Evolutionary conservation across 2,113 vertebrate genomes (phyloP).

Genomic region (Otocyon megalotis): DNA sequence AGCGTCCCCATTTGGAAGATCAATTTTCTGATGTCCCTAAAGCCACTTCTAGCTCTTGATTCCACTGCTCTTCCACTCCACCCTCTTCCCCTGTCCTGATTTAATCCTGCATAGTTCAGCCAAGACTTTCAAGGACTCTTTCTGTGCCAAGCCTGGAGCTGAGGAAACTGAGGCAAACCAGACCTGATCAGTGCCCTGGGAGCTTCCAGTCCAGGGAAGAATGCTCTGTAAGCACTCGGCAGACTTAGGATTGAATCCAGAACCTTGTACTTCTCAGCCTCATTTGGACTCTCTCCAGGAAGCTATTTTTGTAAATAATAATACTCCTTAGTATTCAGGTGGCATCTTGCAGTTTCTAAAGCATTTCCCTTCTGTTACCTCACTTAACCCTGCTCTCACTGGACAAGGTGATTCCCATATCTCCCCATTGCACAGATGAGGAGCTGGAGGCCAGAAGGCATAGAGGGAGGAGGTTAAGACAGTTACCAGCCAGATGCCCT

Average conservation of each 20-base stretch:
- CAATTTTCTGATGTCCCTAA: background rate
- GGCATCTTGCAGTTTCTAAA: constrained; percentile 44
- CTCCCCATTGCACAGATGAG: background rate
- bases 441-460: background rate
- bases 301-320: constrained; percentile 69
- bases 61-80: background rate
- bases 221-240: background rate
- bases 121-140: background rate
- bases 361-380: constrained; percentile 30
- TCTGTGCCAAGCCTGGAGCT: background rate
- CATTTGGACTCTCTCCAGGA: background rate
- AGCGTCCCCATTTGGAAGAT: background rate
- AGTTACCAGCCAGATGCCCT: background rate
- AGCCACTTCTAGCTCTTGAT: background rate
- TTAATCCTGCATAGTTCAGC: background rate
- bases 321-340: constrained; percentile 20
- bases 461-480: background rate
- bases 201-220: background rate
- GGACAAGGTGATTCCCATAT: background rate
- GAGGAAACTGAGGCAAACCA: constrained; percentile 37
- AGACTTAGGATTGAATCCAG: constrained; percentile 41
- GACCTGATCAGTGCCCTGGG: background rate
- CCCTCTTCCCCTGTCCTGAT: background rate
- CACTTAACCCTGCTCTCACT: constrained; percentile 39
- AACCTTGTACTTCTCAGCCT: background rate